Evolutionary conservation across 2,797 vertebrate species (phyloP), one percentile per base, ranked within the genome.

Genomic region (Channa striata): DNA sequence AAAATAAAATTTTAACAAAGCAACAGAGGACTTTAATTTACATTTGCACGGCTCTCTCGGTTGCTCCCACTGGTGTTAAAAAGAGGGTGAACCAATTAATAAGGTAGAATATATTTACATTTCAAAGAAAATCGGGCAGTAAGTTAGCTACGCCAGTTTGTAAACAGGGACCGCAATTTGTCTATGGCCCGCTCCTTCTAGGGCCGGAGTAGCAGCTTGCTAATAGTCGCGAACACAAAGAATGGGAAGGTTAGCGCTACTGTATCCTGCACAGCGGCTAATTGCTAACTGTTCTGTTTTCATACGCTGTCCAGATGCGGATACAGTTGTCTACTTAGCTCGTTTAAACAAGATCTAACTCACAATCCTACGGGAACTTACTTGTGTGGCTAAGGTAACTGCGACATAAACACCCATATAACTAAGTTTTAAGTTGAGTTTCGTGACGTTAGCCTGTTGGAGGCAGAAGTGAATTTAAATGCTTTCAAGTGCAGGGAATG

Each of bases 161-260:
- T 90, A 89, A 91, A 88, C 88, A 85, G 71, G 61, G 42, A 56
- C 74, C 54, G 83, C 65, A 81, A 77, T 87, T 82, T 60, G 74
- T 74, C 13, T 63, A 17, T 81, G 90, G 88, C 84, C 88, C 88
- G 71, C 74, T 91, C 82, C 60, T 66, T 76, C 34, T 76, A 67
- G 82, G 89, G 85, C 85, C 84, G 83, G 16, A 53, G 76, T 65
- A 89, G 84, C 82, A 78, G 78, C 73, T 79, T 87, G 90, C 87
- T 87, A 74, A 71, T 59, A 53, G 63, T 77, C 83, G 88, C 77
- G 70, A 85, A 91, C 93, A 93, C 93, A 93, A 93, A 93, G 92
- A 91, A 85, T 79, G 84, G 75, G 78, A 84, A 66, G 72, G 85
- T 83, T 88, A 87, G 70, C 82, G 46, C 48, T 61, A 66, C 63